These are phyloP conservation scores for Scomber japonicus DNA, from an alignment of 2,113 vertebrate genomes.

Conservation along the genomic window DNA sequence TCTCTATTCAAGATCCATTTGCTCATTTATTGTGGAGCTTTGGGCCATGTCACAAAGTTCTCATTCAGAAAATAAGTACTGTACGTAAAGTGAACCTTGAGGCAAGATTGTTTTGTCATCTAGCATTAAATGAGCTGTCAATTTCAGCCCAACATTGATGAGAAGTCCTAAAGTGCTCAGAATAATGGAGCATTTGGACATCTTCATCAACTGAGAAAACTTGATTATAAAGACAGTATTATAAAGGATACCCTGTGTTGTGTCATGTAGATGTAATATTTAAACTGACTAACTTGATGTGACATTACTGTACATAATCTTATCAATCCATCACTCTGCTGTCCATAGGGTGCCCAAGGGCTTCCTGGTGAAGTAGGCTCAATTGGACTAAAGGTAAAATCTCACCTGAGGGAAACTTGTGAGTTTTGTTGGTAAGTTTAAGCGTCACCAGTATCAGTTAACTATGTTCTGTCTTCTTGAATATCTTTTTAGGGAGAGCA, in stretches of 20 bases:
- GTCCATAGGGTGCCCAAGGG: constrained; percentile 57
- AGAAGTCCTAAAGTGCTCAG: neutral
- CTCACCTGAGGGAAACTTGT: neutral
- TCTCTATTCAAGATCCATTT: no score
- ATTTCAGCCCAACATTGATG: neutral
- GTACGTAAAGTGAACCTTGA: no score
- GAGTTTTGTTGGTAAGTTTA: neutral
- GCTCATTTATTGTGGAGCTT: no score
- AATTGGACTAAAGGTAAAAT: constrained; percentile 63
- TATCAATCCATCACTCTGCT: neutral
- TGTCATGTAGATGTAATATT: neutral
- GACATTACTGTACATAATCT: neutral
- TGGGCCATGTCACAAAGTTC: no score
- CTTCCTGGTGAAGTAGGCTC: constrained; percentile 53
- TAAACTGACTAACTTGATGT: neutral
- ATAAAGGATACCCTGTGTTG: no score
- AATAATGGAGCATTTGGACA: neutral
- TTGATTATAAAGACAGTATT: no score
- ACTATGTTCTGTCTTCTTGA: neutral
- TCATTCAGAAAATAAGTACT: no score
- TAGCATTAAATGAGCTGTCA: neutral
- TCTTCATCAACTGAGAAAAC: no score
- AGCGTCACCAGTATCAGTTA: neutral
- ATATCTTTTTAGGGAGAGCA: constrained; percentile 57
- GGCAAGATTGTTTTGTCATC: no score